These are phyloP conservation scores for Corvus moneduloides DNA, from an alignment of 2,113 vertebrate species.

Conservation along the genomic window DNA sequence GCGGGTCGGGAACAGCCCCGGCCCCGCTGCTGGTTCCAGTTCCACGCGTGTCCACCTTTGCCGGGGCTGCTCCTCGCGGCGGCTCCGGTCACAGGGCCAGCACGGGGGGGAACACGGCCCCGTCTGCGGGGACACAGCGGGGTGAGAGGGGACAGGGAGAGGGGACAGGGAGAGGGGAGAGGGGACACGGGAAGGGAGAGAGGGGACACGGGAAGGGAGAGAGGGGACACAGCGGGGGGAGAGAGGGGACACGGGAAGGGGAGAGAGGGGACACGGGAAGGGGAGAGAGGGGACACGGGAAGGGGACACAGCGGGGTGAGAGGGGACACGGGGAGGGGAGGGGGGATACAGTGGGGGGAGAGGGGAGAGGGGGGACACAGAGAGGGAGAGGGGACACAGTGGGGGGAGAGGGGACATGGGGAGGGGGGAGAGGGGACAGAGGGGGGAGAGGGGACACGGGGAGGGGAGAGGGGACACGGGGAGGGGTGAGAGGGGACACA, in stretches of 20 bases:
- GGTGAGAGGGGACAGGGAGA: not conserved
- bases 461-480: not conserved
- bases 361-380: not conserved
- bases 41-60: not conserved
- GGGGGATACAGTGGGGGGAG: too few relatives aligned
- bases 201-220: too few relatives aligned
- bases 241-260: too few relatives aligned
- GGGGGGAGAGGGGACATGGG: too few relatives aligned
- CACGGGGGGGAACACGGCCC: not conserved
- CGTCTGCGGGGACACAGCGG: not conserved
- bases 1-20: not conserved
- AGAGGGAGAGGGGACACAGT: too few relatives aligned
- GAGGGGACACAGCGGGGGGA: too few relatives aligned
- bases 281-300: too few relatives aligned
- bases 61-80: not conserved
- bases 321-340: not conserved
- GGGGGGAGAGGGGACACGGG: not conserved
- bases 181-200: too few relatives aligned
- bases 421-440: too few relatives aligned
- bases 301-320: too few relatives aligned
- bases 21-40: not conserved
- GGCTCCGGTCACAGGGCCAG: not conserved
- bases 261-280: too few relatives aligned
- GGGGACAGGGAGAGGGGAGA: too few relatives aligned
- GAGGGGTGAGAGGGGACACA: accelerated